phyloP scores from a whole-genome alignment of 2,113 vertebrate species.

The Paedocypris sp. region DNA sequence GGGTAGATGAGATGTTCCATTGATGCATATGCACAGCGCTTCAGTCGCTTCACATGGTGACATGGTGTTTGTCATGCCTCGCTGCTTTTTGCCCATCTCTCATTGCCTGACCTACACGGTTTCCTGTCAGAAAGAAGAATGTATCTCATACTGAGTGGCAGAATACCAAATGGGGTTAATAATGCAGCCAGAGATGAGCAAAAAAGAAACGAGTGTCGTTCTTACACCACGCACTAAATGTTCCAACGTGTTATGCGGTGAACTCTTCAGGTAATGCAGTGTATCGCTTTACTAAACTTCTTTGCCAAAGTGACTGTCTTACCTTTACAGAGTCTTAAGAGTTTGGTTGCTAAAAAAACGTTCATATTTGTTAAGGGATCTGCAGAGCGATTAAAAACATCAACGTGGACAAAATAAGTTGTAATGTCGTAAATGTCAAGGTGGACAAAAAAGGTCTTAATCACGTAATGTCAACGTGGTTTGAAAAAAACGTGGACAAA shows the following conservation, averaged over 20 bases:
- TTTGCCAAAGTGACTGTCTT: background rate
- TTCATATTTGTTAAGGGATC: too few species aligned
- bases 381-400: too few species aligned
- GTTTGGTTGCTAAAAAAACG: too few species aligned
- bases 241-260: background rate
- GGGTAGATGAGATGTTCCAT: conserved; percentile 5
- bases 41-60: background rate
- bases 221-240: background rate
- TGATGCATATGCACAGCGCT: conserved; percentile 15
- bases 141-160: conserved; percentile 43
- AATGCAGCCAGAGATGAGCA: conserved; percentile 17
- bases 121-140: conserved; percentile 6
- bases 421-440: too few species aligned
- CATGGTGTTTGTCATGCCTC: conserved; percentile 12
- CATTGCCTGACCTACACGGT: conserved; percentile 12
- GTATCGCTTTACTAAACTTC: background rate
- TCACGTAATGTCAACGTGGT: too few species aligned
- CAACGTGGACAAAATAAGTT: too few species aligned
- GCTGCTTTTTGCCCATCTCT: background rate
- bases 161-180: conserved; percentile 52
- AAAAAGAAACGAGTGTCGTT: background rate
- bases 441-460: too few species aligned
- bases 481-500: too few species aligned
- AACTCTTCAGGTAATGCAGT: background rate
- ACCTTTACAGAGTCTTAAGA: background rate